Base-by-base conservation (phyloP, 2,888 invertebrate species). In the Agonopterix subpropinquella region DNA sequence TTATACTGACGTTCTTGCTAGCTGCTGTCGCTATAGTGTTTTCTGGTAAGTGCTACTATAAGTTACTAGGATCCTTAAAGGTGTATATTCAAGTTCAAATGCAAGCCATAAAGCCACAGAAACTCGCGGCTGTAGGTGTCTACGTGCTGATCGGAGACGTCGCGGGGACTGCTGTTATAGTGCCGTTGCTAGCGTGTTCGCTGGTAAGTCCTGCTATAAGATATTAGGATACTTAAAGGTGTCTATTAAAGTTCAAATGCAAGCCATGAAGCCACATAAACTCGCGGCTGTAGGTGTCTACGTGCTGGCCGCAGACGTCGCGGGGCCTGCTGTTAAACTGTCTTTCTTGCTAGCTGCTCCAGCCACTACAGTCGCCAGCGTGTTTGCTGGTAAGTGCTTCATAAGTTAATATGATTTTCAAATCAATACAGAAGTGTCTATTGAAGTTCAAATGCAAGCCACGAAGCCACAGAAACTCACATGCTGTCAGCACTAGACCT, bases 131-230 rank as follows among this genome's bases (percentile, higher is more conserved):
- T 0, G 95, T 97, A 2, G 97, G 97, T 0, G 95, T 97, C 41
- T 98, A 98, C 70, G 96, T 97, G 15, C 76, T 98, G 47, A 96
- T 95, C 18, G 96, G 96, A 0, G 92, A 94, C 54, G 96, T 96
- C 1, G 94, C 96, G 0, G 97, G 97, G 0, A 97, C 98, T 0
- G 95, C 96, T 0, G 95, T 97, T 0, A 90, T 95, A 35, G 73
- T 98, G 13, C 96, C 96, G 1, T 97, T 97, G 96, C 96, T n/a
- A 96, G 96, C 10, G 91, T 96, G 47, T 93, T 97, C 73, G 96
- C 97, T 64, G 96, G 95, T 94, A 67, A 77, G 79, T 67, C 8
- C n/a, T 18, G 4, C 18, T n/a, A 4, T 18, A 18, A 18, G 18
- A 4, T 18, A 18, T 1, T 18, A 36, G 42, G 11, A 1, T 18